These are phyloP conservation scores for Cyprinodon variegatus DNA, from an alignment of 2,113 vertebrate species.

Conservation along the genomic window DNA sequence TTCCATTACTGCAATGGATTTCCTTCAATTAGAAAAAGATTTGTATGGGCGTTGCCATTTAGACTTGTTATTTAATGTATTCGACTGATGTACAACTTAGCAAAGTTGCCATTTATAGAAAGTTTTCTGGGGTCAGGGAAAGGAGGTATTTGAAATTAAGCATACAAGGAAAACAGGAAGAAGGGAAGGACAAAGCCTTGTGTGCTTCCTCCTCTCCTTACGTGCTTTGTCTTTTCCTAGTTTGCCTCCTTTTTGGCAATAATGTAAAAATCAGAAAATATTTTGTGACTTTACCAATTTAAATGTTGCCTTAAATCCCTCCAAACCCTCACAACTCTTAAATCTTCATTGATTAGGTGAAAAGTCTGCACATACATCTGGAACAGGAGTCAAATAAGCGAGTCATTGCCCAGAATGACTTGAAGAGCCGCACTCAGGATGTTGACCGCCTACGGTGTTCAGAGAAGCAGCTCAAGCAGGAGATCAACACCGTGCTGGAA, in stretches of 20 bases:
- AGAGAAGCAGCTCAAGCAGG: slow-evolving; percentile 98
- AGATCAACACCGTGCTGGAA: slow-evolving; percentile 92
- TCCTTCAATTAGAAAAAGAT: no score
- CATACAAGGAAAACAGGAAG: no score
- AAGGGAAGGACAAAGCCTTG: not conserved
- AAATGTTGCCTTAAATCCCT: no score
- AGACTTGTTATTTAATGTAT: no score
- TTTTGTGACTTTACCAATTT: no score
- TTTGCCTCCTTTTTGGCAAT: not conserved
- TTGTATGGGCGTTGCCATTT: no score
- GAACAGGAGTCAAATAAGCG: slow-evolving; percentile 93
- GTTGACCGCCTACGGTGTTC: slow-evolving; percentile 90
- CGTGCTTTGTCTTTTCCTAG: not conserved
- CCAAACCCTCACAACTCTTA: not conserved
- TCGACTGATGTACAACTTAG: no score
- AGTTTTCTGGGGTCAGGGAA: no score
- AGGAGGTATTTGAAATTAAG: no score
- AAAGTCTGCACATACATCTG: slow-evolving; percentile 85
- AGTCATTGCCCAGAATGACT: slow-evolving; percentile 85
- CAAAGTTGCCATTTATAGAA: no score
- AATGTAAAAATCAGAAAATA: not conserved
- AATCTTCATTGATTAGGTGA: slow-evolving; percentile 80
- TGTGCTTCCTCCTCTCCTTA: not conserved
- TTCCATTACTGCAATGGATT: no score
- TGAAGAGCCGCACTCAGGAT: slow-evolving; percentile 89